Evolutionary conservation across 1,140 invertebrate species (phyloP), one percentile per base, ranked within the genome.

Genomic region (Drusus annulatus): DNA sequence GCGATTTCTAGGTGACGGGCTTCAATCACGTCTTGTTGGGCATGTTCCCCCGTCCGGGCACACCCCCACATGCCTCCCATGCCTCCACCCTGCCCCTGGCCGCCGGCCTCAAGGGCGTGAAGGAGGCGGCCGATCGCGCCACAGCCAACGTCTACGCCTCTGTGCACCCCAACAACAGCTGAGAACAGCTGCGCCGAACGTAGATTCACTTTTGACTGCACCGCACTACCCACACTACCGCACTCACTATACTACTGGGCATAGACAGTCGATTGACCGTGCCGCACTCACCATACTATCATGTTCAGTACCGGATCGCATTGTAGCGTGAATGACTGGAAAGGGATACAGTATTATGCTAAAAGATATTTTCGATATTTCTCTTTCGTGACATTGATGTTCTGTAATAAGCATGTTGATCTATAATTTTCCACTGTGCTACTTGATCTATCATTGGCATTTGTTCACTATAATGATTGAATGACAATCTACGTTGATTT

Each of bases 21-120:
- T 97, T 97, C 86, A 96, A 97, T 87, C 91, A 94, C 85, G 95
- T 97, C 1, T 89, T 97, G 2, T 86, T 91, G 58, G 90, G 90
- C 63, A 93, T 95, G 93, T 96, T 93, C 87, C 94, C 94, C 15
- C 51, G 19, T 81, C 86, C 16, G 84, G 84, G 16, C 60, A 73
- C 56, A 63, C 84, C 8, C 13, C 17, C 71, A 0, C 58, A 23
- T 8, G 84, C 86, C 62, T 62, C 87, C 23, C 85, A 87, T 23
- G 87, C 90, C 19, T 87, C 90, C 17, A 80, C 86, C 80, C 36
- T 45, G 3, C 50, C 50, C 15, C 52, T 74, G 52, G 71, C 84
- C 16, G 93, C 90, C 84, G 91, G 92, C 2, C 91, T 93, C 28
- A 92, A 93, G 71, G 88, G 88, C 80, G 89, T 95, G 84, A 94